A percentile compares a stretch with the other conserved stretches of the same genome.
phyloP scores from a whole-genome alignment of 2,888 invertebrate species.

The Andrena hattorfiana region DNA sequence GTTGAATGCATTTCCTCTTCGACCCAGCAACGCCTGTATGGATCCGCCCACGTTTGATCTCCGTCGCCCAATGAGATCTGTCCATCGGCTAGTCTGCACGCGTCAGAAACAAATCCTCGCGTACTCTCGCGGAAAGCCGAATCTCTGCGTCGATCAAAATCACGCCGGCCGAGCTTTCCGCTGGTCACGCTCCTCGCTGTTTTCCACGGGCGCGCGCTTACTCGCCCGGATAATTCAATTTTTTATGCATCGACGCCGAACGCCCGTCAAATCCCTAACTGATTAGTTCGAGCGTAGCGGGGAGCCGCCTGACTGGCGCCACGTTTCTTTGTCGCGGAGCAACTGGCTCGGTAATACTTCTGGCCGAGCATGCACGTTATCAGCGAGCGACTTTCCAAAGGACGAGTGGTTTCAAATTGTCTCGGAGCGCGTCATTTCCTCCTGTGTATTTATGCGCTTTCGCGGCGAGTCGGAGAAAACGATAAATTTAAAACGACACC shows the following conservation, averaged over 20 bases:
- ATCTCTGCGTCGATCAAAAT: slow-evolving; percentile 6
- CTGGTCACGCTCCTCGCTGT: slow-evolving; percentile 3
- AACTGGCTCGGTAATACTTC: background rate
- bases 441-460: slow-evolving; percentile 13
- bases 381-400: background rate
- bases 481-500: slow-evolving; percentile 6
- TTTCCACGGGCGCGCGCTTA: slow-evolving; percentile 3
- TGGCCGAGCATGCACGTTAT: background rate
- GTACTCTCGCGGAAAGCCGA: no score
- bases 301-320: background rate
- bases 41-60: background rate
- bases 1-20: no score
- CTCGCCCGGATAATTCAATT: slow-evolving; percentile 41
- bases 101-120: slow-evolving; percentile 3
- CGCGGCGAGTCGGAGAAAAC: background rate
- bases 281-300: slow-evolving; percentile 33
- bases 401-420: background rate
- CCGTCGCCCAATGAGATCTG: background rate
- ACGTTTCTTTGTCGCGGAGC: background rate
- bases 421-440: background rate
- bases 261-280: slow-evolving; percentile 26
- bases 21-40: background rate
- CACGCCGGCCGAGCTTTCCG: background rate
- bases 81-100: background rate
- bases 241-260: slow-evolving; percentile 31